Conservation (phyloP, 2,888 invertebrate genomes). For the Calephelis perditalis region DNA sequence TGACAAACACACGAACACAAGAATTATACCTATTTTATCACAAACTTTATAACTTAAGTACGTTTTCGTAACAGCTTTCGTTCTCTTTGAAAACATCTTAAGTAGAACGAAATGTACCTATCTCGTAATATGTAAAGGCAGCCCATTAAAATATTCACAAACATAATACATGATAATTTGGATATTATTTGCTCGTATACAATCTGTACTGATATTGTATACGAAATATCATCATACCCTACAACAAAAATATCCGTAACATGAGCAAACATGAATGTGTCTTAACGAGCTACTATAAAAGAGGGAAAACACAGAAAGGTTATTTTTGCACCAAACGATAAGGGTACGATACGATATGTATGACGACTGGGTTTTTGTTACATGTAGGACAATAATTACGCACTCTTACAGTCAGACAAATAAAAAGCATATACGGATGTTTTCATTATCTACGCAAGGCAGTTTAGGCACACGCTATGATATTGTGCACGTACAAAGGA, state of each 20-base stretch:
- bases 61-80: too few species aligned
- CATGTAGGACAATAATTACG: too few species aligned
- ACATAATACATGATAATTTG: conserved; percentile 8
- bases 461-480: too few species aligned
- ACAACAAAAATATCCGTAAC: conserved; percentile 60
- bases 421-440: too few species aligned
- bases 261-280: conserved; percentile 62
- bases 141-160: neutral
- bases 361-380: too few species aligned
- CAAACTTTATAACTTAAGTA: too few species aligned
- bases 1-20: too few species aligned
- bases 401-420: too few species aligned
- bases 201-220: conserved; percentile 1
- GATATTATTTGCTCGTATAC: neutral
- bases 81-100: too few species aligned
- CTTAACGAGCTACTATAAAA: conserved; percentile 65
- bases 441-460: too few species aligned
- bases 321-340: conserved; percentile 36
- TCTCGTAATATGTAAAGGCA: neutral
- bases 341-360: conserved; percentile 23
- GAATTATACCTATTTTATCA: too few species aligned
- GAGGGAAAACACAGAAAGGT: conserved; percentile 44
- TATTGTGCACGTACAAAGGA: too few species aligned
- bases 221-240: conserved; percentile 1
- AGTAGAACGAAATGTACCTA: neutral